Evolutionary conservation across 2,797 vertebrate genomes (phyloP), one percentile per base, ranked within the genome.

Genomic region (Coilia nasus): DNA sequence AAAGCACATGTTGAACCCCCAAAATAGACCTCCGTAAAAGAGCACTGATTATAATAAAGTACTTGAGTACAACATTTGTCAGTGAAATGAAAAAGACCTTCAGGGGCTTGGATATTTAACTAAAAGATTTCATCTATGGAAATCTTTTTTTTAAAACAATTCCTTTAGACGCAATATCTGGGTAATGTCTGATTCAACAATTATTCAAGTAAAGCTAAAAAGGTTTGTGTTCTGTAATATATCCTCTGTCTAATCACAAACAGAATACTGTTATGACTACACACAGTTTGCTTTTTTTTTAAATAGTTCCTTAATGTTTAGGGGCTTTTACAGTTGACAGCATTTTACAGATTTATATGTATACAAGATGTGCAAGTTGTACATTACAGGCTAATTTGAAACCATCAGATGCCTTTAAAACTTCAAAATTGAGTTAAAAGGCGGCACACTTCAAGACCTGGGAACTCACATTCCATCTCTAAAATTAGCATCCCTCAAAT

Each of bases 401-500:
- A 17, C 35, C 19, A 21, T 78, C 17, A 78, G 71, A 78, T 35
- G 9, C 19, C 17, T 35, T 78, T 19, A 78, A 41, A 78, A 41
- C 28, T 25, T 25, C 19, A 17, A 78, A 44, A 41, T 44, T 78
- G 71, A 44, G 71, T 78, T 78, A 78, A 78, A 78, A 44, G 15
- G 11, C 35, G 1, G 35, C 7, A 9, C 71, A 44, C 15, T 15
- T 21, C 1, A 44, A 75, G 19, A 75, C 28, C 28, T 75, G 67
- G 67, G 67, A 78, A 78, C 71, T 41, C 71, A 44, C 71, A 78
- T 78, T 78, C 31, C 35, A 78, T 44, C 17, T 78, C 71, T 31
- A 78, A 78, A 78, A 78, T 78, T 78, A 78, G 71, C 35, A 44
- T 78, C 35, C 35, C 71, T 78, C 71, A 78, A 78, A 78, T 78